Conservation (phyloP, 1,140 invertebrate species). For the Philotrypesis tridentata region DNA sequence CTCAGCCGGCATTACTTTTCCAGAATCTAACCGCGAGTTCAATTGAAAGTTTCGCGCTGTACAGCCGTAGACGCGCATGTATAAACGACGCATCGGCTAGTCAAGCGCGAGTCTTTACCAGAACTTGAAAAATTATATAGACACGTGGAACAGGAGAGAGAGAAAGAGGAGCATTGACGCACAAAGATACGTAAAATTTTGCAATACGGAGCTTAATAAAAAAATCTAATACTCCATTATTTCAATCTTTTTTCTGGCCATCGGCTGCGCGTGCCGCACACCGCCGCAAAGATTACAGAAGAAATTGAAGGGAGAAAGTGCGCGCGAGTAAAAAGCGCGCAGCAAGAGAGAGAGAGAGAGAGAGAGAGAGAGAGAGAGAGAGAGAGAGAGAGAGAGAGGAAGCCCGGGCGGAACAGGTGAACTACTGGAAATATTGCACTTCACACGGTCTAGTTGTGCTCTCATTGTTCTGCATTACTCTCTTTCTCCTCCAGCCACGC, state of each 20-base stretch:
- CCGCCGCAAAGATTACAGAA: not conserved
- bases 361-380: not conserved
- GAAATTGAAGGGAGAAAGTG: not conserved
- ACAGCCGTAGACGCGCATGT: no score
- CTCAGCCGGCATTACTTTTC: no score
- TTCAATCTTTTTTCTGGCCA: not conserved
- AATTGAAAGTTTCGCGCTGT: no score
- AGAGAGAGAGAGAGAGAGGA: not conserved
- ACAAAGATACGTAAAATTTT: not conserved
- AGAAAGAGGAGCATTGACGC: no score
- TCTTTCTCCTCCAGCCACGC: slow-evolving; percentile 14
- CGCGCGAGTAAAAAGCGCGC: not conserved
- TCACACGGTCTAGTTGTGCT: slow-evolving; percentile 59
- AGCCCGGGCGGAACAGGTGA: slow-evolving; percentile 2
- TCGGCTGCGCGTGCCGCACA: not conserved
- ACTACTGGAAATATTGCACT: slow-evolving; percentile 54
- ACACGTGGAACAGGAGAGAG: not conserved
- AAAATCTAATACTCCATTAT: slow-evolving; percentile 11
- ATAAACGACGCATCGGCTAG: not conserved
- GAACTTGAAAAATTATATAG: no score
- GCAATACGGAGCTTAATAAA: slow-evolving; percentile 1
- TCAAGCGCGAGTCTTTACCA: no score
- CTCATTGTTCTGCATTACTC: slow-evolving; percentile 53
- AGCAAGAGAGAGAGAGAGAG: not conserved
- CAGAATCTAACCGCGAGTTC: no score